Percentiles rank a stretch among this genome's conserved stretches.
phyloP scores from a whole-genome alignment of 1,140 invertebrate genomes.

The Adelges cooleyi region DNA sequence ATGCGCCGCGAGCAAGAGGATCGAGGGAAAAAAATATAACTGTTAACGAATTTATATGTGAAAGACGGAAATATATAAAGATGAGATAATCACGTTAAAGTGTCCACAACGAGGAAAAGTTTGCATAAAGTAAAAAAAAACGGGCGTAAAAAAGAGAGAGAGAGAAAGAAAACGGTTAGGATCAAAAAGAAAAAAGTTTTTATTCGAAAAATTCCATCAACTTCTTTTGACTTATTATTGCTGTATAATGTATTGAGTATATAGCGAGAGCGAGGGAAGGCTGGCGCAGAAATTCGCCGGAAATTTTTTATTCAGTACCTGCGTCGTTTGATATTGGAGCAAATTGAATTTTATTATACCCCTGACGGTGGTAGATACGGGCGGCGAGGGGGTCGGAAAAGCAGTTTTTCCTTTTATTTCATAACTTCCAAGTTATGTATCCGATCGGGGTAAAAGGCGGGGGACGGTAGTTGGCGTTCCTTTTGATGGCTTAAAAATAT shows the following conservation, averaged over 20 bases:
- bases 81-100: constrained; percentile 25
- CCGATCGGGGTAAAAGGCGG: background rate
- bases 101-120: constrained; percentile 13
- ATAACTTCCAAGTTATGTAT: constrained; percentile 25
- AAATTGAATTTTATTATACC: constrained; percentile 28
- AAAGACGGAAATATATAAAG: constrained; percentile 26
- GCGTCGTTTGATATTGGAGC: constrained; percentile 24
- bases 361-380: background rate
- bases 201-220: constrained; percentile 29
- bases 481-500: constrained; percentile 29
- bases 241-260: constrained; percentile 21
- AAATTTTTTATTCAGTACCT: constrained; percentile 28
- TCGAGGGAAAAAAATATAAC: constrained; percentile 1
- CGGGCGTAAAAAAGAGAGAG: background rate
- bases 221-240: constrained; percentile 29
- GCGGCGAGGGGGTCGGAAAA: background rate
- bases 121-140: constrained; percentile 23
- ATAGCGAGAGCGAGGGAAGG: background rate
- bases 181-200: constrained; percentile 24
- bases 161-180: constrained; percentile 20
- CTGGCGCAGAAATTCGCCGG: constrained; percentile 1
- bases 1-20: too few species aligned
- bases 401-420: constrained; percentile 29
- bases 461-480: background rate
- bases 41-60: constrained; percentile 13